A percentile compares a stretch with the other conserved stretches of the same genome.
Conservation (phyloP, 2,113 vertebrate genomes). For the Rutilus rutilus region DNA sequence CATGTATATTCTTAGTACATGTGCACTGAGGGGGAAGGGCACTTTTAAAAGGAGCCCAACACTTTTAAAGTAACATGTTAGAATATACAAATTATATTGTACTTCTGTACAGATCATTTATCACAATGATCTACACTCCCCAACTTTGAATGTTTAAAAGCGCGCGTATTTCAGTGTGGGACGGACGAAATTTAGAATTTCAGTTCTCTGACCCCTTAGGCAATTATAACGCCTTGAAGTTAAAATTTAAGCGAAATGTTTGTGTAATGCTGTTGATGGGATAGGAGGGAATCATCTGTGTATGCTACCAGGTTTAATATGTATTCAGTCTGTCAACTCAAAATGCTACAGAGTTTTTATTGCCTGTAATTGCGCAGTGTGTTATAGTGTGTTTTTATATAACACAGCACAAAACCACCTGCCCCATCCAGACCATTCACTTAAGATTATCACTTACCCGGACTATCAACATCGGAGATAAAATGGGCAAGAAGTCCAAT, state of each 20-base stretch:
- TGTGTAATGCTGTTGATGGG: neutral
- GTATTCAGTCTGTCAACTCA: neutral
- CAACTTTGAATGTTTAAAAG: neutral
- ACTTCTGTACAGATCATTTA: no score
- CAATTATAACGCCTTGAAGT: neutral
- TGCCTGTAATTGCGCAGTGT: neutral
- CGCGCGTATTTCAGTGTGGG: neutral
- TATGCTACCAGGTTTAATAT: neutral
- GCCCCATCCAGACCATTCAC: neutral
- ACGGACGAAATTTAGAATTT: neutral
- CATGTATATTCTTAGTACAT: no score
- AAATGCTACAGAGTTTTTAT: neutral
- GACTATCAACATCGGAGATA: neutral
- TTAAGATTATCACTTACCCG: neutral
- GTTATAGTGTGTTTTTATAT: neutral
- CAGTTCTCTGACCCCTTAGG: neutral
- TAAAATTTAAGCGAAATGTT: neutral
- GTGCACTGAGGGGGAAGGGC: no score
- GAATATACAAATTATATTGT: no score
- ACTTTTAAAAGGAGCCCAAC: no score
- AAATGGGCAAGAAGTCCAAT: constrained; percentile 52
- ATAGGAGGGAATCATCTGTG: neutral
- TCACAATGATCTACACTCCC: neutral
- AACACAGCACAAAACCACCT: constrained; percentile 24
- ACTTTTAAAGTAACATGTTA: no score